A percentile compares a stretch with the other conserved stretches of the same genome.
Evolutionary conservation across 2,888 invertebrate genomes (phyloP).

Genomic region (Encarsia formosa): DNA sequence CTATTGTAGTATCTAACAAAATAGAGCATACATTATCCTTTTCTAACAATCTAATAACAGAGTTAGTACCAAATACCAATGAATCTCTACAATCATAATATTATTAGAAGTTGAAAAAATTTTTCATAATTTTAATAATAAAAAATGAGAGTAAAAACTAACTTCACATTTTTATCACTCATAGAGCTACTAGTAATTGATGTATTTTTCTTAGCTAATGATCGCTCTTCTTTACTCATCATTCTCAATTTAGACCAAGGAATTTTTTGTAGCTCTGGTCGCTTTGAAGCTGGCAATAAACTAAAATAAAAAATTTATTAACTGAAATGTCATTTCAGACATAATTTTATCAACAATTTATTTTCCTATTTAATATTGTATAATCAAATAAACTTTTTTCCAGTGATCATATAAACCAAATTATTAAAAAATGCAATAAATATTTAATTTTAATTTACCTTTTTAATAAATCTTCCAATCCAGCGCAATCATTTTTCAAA

Average conservation of each 20-base stretch:
- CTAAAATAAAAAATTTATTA: slow-evolving; percentile 28
- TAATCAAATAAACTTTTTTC: slow-evolving; percentile 4
- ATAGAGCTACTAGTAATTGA: slow-evolving; percentile 12
- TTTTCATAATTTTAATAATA: background rate
- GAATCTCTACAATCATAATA: slow-evolving; percentile 16
- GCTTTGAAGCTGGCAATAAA: slow-evolving; percentile 34
- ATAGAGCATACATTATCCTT: slow-evolving; percentile 38
- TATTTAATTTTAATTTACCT: slow-evolving; percentile 33
- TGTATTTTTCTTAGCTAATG: slow-evolving; percentile 28
- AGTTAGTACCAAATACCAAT: slow-evolving; percentile 43
- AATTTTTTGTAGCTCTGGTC: slow-evolving; percentile 23
- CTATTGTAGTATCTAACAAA: slow-evolving; percentile 41
- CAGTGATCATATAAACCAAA: background rate
- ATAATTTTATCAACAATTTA: too few relatives aligned
- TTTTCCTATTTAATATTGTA: too few relatives aligned
- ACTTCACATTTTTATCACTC: slow-evolving; percentile 27
- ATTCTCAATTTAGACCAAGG: slow-evolving; percentile 37
- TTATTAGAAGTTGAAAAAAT: background rate
- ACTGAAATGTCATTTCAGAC: too few relatives aligned
- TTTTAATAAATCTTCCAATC: slow-evolving; percentile 33
- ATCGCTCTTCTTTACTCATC: slow-evolving; percentile 38
- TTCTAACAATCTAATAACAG: slow-evolving; percentile 43
- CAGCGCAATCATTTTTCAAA: slow-evolving; percentile 28
- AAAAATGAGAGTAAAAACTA: slow-evolving; percentile 3
- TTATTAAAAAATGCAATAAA: background rate